Conservation (phyloP, 2,888 invertebrate species). For the Catotricha subobsoleta region DNA sequence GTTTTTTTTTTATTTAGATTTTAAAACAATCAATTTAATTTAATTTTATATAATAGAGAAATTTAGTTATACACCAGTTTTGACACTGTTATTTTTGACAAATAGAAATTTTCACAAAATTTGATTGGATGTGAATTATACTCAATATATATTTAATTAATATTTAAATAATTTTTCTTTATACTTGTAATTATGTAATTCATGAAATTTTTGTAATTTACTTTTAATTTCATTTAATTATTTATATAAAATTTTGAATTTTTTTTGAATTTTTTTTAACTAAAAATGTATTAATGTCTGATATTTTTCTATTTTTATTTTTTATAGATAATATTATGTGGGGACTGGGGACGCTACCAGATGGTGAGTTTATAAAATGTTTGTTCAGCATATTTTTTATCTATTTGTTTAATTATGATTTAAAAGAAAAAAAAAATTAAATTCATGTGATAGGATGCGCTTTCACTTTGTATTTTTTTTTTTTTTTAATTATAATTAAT, state of each 20-base stretch:
- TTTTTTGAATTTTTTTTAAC: not conserved
- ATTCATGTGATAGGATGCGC: not conserved
- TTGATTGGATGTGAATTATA: slow-evolving; percentile 1
- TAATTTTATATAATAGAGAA: no score
- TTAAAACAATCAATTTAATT: no score
- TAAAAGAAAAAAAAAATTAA: slow-evolving; percentile 1
- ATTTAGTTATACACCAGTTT: not conserved
- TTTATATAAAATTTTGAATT: not conserved
- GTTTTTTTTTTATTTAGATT: not conserved
- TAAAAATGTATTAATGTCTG: not conserved
- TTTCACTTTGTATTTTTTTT: not conserved
- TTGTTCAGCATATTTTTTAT: slow-evolving; percentile 4
- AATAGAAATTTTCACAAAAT: not conserved
- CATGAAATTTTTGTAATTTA: not conserved
- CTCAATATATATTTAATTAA: no score
- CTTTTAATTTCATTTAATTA: not conserved
- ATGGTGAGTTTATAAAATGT: slow-evolving; percentile 52
- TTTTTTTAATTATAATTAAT: slow-evolving; percentile 2
- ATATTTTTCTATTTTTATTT: slow-evolving; percentile 13
- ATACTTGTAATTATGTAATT: no score
- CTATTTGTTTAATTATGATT: slow-evolving; percentile 3
- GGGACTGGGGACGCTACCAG: slow-evolving; percentile 95
- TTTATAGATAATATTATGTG: slow-evolving; percentile 90
- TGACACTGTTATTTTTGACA: not conserved
- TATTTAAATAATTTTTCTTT: no score